Evolutionary conservation across 2,797 vertebrate genomes (phyloP), one percentile per base, ranked within the genome.

Genomic region (Caiman crocodilus): DNA sequence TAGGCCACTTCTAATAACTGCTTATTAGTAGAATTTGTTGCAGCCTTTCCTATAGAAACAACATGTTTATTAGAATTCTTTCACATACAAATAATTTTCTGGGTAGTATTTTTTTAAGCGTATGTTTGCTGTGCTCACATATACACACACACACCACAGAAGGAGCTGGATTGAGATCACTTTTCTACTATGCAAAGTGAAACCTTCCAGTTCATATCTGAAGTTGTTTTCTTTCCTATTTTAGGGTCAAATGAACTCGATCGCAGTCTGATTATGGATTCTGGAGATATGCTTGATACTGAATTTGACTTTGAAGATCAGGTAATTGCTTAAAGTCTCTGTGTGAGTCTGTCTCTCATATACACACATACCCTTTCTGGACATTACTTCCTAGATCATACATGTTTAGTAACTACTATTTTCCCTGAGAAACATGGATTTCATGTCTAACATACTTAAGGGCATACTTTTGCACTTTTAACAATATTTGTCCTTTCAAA

Each of bases 231-330:
- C 55, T 85, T 79, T 95, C 67, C 84, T 89, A 85, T 95, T 95
- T 74, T 97, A 99, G 99, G 98, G 78, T 96, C 98, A 82, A 98
- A 98, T 90, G 99, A 99, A 93, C 96, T 99, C 77, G 99, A 99
- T 61, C 98, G 99, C 96, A 98, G 97, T 73, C 96, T 99, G 32
- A 87, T 98, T 86, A 97, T 98, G 92, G 99, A 99, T 95, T 96
- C 97, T 84, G 98, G 98, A 96, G 98, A 99, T 81, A 80, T 97
- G 79, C 89, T 97, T 86, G 99, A 98, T 63, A 93, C 97, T 3
- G 97, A 98, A 50, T 98, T 97, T 93, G 99, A 99, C 93, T 98
- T 98, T 89, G 98, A 99, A 80, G 98, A 99, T 79, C 98, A 98
- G 99, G 99, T 99, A 98, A 98, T 94, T 92, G 79, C 75, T 85